Conservation (phyloP, 2,113 vertebrate genomes). For the Muntiacus reevesi region DNA sequence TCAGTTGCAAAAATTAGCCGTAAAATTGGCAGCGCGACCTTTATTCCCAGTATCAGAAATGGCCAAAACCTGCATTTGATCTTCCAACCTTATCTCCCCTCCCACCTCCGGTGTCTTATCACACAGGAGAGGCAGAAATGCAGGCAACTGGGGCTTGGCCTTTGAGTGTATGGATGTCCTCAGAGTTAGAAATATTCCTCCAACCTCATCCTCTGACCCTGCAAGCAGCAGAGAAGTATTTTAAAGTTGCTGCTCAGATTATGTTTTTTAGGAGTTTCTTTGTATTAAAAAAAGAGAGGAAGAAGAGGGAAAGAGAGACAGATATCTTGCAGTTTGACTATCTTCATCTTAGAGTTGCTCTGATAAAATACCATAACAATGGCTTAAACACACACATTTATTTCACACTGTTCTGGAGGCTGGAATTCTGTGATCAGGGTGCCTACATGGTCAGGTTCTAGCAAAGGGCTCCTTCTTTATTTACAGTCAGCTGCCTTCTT, state of each 20-base stretch:
- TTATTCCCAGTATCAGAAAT: neutral
- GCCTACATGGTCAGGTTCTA: neutral
- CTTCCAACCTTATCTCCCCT: rapidly evolving
- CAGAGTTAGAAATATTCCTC: neutral
- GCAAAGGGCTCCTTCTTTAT: neutral
- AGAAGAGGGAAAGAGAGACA: neutral
- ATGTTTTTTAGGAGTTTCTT: neutral
- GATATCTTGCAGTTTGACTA: neutral
- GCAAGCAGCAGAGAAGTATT: neutral
- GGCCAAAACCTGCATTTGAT: neutral
- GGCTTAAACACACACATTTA: neutral
- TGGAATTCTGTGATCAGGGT: neutral
- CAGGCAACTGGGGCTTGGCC: neutral
- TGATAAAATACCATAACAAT: neutral
- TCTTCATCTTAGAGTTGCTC: neutral
- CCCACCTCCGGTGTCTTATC: rapidly evolving
- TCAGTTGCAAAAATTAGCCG: neutral
- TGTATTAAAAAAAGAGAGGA: neutral
- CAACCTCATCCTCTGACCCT: rapidly evolving
- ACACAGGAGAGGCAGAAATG: neutral
- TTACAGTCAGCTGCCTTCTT: neutral
- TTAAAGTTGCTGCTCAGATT: neutral
- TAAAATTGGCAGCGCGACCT: neutral
- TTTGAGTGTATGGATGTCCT: neutral
- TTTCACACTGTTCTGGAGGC: neutral